Evolutionary conservation across 2,888 invertebrate species (phyloP), one percentile per base, ranked within the genome.

Genomic region (Melanostoma scalare): DNA sequence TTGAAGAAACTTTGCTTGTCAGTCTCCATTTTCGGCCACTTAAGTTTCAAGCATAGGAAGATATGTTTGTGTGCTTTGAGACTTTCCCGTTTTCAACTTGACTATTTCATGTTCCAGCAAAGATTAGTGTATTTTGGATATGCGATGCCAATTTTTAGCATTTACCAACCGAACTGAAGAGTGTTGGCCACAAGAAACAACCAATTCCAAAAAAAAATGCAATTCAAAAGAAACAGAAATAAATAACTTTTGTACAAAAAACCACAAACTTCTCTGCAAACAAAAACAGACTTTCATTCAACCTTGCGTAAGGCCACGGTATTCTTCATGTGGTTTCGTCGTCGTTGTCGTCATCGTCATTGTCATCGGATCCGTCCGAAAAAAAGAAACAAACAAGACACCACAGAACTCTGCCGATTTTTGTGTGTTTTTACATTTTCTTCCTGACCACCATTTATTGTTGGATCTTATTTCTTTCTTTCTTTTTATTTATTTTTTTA

Each of bases 241-340:
- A 63, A 63, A 63, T 63, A 30, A 36, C 6, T 1, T n/a, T 63
- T 50, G 44, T 1, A 0, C 33, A 40, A 50, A 63, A 52, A 68
- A 75, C 52, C 68, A 53, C 63, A 75, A 75, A 44, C 52, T 42
- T 30, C 63, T 36, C 31, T 60, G 10, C 5, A 58, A 42, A 72
- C 50, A 68, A 75, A 46, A 46, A n/a, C 46, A 38, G 50, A 50
- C 63, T 63, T 63, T 38, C 46, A 60, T 52, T 55, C 46, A 76
- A 60, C 75, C 75, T 68, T 61, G 75, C 68, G 75, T 52, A 61
- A 61, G 40, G 53, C 38, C 75, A 68, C 40, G 75, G 53, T 33
- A 58, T 58, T 67, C 38, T 76, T 76, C 61, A 55, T 76, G 76
- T 61, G 76, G 76, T 69, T 76, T 60, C 48, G 48, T 30, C 31